A percentile compares a stretch with the other conserved stretches of the same genome.
Evolutionary conservation across 2,797 vertebrate genomes (phyloP).

Genomic region (Onychomys torridus): DNA sequence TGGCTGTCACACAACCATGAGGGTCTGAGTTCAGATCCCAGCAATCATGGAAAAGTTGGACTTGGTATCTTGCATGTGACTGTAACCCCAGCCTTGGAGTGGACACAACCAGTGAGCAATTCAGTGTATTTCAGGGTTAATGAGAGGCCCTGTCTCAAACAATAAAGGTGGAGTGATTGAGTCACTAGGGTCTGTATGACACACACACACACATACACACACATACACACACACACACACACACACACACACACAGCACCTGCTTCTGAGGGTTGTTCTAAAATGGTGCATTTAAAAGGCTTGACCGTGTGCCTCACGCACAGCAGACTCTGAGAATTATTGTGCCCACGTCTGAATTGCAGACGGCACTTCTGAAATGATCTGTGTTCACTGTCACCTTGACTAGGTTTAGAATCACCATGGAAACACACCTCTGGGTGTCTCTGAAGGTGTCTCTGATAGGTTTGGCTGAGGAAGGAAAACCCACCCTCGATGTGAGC

Average conservation of each 20-base stretch:
- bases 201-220: neutral
- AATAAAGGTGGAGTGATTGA: neutral
- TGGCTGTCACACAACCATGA: neutral
- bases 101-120: neutral
- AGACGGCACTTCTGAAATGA: neutral
- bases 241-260: accelerated
- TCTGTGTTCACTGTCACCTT: neutral
- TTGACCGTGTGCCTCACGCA: accelerated
- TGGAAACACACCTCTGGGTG: neutral
- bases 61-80: no score
- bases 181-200: neutral
- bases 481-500: no score
- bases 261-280: neutral
- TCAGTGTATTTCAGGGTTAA: neutral
- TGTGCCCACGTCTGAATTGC: accelerated
- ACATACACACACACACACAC: neutral
- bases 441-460: neutral
- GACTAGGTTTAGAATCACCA: neutral
- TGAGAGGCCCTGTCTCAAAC: neutral
- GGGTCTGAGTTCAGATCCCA: neutral
- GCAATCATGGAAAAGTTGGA: neutral
- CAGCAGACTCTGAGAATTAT: neutral
- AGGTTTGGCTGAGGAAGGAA: neutral
- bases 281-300: neutral
- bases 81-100: neutral